Conservation (phyloP, 2,888 invertebrate species). For the Chymomyza caudatula region DNA sequence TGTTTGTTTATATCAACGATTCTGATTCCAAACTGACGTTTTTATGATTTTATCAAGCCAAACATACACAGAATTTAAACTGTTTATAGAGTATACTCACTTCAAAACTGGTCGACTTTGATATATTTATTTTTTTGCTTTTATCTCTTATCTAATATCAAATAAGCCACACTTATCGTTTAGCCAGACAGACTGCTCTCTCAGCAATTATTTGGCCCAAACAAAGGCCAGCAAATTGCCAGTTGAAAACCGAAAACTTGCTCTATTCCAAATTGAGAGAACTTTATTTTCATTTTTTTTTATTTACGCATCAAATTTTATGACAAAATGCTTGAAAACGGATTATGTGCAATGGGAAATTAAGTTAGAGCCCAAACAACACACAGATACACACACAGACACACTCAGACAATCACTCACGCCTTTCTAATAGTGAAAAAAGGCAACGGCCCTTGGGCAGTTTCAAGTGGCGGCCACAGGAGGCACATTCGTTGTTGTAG, state of each 20-base stretch:
- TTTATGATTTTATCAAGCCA: neutral
- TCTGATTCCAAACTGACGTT: too few relatives aligned
- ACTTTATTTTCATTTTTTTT: slow-evolving; percentile 16
- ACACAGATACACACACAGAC: slow-evolving; percentile 30
- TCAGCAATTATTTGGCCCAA: neutral
- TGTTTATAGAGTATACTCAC: neutral
- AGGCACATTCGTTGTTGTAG: slow-evolving; percentile 12
- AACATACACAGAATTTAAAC: neutral
- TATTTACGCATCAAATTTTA: slow-evolving; percentile 68
- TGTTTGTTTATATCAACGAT: too few relatives aligned
- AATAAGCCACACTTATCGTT: neutral
- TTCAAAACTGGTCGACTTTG: neutral
- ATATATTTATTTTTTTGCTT: too few relatives aligned
- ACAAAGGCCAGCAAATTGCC: neutral
- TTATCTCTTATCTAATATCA: neutral
- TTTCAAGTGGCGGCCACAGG: slow-evolving; percentile 54
- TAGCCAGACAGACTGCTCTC: neutral
- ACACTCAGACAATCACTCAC: neutral
- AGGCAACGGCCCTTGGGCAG: slow-evolving; percentile 29
- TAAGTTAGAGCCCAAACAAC: slow-evolving; percentile 52
- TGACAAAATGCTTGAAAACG: slow-evolving; percentile 61
- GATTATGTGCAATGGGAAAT: slow-evolving; percentile 71
- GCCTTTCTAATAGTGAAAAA: neutral
- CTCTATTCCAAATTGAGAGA: neutral
- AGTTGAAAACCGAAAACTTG: neutral